Evolutionary conservation across 2,113 vertebrate genomes (phyloP).

Genomic region (Hyla sarda): DNA sequence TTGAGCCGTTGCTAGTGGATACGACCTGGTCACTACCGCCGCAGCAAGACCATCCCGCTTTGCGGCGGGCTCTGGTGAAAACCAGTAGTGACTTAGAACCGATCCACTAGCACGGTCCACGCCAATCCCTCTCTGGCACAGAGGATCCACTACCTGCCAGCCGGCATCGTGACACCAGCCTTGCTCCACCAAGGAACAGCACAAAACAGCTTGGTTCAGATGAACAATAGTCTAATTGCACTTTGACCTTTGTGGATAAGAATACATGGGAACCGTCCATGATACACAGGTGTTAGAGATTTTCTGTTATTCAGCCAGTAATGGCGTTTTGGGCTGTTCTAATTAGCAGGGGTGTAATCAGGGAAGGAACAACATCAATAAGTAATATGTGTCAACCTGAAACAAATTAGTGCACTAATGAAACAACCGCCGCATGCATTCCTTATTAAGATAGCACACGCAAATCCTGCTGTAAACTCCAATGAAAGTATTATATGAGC

Average conservation of each 20-base stretch:
- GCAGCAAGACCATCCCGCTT: too few relatives aligned
- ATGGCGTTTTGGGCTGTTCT: not conserved
- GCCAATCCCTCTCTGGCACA: too few relatives aligned
- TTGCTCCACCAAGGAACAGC: too few relatives aligned
- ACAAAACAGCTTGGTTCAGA: too few relatives aligned
- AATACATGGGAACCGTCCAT: not conserved
- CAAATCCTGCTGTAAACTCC: conserved; percentile 51
- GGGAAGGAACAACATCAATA: conserved; percentile 31
- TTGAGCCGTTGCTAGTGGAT: too few relatives aligned
- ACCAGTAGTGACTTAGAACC: too few relatives aligned
- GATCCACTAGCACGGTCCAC: too few relatives aligned
- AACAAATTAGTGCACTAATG: conserved; percentile 50
- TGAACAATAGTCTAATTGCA: too few relatives aligned
- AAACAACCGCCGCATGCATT: conserved; percentile 23
- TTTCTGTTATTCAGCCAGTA: not conserved
- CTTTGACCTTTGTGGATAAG: not conserved
- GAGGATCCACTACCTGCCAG: too few relatives aligned
- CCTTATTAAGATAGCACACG: conserved; percentile 14
- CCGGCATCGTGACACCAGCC: too few relatives aligned
- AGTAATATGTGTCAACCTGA: conserved; percentile 48
- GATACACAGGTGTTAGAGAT: not conserved
- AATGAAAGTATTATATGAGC: conserved; percentile 63
- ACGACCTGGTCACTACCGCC: too few relatives aligned
- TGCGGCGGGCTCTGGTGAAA: too few relatives aligned
- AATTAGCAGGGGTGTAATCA: conserved; percentile 10